These are phyloP conservation scores for Telenomus remus DNA, from an alignment of 1,140 invertebrate genomes.

Conservation along the genomic window DNA sequence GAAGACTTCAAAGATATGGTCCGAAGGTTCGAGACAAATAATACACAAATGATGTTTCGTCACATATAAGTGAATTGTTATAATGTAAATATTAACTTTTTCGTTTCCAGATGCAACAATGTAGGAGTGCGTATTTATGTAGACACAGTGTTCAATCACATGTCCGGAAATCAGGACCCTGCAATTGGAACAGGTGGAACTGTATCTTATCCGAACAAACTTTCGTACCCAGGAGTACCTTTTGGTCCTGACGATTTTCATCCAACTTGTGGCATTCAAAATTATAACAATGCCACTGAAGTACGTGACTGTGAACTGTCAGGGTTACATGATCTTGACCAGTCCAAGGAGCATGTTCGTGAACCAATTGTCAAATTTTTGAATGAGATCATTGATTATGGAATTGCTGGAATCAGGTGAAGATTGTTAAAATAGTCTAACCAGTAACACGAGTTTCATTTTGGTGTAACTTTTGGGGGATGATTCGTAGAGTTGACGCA, in stretches of 20 bases:
- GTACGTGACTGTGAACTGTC: conserved; percentile 80
- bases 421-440: background rate
- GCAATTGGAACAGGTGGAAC: conserved; percentile 78
- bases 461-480: too few relatives aligned
- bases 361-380: conserved; percentile 78
- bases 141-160: conserved; percentile 86
- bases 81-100: too few relatives aligned
- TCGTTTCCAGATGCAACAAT: conserved; percentile 78
- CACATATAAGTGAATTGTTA: too few relatives aligned
- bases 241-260: conserved; percentile 77
- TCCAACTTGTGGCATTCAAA: conserved; percentile 70
- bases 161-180: conserved; percentile 77
- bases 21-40: too few relatives aligned
- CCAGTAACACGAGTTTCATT: too few relatives aligned
- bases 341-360: conserved; percentile 73
- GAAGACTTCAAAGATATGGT: conserved; percentile 85
- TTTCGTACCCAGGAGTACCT: conserved; percentile 78
- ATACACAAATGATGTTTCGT: too few relatives aligned
- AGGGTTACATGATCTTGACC: conserved; percentile 80
- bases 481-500: conserved; percentile 83
- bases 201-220: conserved; percentile 71
- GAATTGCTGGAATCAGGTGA: conserved; percentile 81
- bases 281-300: conserved; percentile 78
- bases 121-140: conserved; percentile 85
- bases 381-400: conserved; percentile 78